These are phyloP conservation scores for Gallinago undulata DNA, from an alignment of 2,113 vertebrate genomes.

Conservation along the genomic window DNA sequence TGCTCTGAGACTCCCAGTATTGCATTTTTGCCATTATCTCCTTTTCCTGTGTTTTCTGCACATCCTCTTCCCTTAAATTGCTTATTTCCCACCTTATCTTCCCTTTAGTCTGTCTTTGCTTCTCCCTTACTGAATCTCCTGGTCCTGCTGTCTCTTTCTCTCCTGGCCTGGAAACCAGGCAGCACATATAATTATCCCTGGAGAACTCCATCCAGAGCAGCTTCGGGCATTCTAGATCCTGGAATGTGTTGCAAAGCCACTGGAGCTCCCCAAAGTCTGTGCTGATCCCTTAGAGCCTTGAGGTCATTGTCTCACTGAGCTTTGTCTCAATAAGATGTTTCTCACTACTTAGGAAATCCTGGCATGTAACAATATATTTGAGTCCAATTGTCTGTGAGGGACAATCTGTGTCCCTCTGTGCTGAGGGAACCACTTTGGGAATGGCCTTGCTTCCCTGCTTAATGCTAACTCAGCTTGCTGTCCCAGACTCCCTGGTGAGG, in stretches of 20 bases:
- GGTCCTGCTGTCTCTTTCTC: not conserved
- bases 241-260: not conserved
- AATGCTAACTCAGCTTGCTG: not conserved
- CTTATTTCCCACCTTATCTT: not conserved
- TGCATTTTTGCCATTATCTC: not conserved
- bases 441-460: not conserved
- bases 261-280: not conserved
- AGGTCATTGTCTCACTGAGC: not conserved
- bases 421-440: not conserved
- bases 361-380: not conserved
- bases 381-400: not conserved
- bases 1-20: not conserved
- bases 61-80: not conserved
- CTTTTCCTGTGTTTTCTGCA: not conserved
- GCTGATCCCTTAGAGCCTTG: not conserved
- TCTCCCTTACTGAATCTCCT: not conserved
- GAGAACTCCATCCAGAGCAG: not conserved
- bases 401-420: not conserved
- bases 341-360: not conserved
- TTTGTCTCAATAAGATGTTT: not conserved
- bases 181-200: not conserved
- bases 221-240: not conserved
- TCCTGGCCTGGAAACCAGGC: not conserved
- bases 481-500: not conserved
- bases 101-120: not conserved